phyloP scores from a whole-genome alignment of 2,888 invertebrate species.

The Lacanobia oleracea region DNA sequence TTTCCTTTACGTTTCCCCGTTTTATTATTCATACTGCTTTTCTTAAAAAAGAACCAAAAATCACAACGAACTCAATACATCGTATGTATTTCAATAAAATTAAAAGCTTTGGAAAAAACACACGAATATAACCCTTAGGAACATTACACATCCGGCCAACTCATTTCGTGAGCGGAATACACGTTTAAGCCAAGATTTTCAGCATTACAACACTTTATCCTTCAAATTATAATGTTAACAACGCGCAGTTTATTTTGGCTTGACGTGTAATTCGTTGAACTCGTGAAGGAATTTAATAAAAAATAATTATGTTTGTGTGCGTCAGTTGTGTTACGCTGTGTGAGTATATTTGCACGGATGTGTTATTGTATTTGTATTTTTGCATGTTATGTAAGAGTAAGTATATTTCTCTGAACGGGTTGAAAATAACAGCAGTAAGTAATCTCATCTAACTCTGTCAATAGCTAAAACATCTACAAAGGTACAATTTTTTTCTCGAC shows the following conservation, averaged over 20 bases:
- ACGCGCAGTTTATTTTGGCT: constrained; percentile 49
- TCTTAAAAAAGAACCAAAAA: not conserved
- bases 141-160: constrained; percentile 27
- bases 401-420: no score
- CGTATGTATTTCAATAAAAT: not conserved
- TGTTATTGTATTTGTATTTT: not conserved
- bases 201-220: constrained; percentile 54
- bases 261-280: constrained; percentile 52
- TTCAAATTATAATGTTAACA: constrained; percentile 59
- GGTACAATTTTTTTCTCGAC: no score
- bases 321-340: not conserved
- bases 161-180: constrained; percentile 35
- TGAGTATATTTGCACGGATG: not conserved
- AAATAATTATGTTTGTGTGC: constrained; percentile 25
- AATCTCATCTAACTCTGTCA: no score
- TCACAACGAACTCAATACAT: not conserved
- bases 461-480: no score
- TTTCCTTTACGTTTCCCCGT: not conserved
- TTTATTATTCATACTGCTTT: not conserved
- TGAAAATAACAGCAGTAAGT: no score
- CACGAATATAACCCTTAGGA: constrained; percentile 14
- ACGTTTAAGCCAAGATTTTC: constrained; percentile 47
- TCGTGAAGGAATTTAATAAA: constrained; percentile 45
- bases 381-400: not conserved
- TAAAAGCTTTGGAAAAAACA: constrained; percentile 7